Evolutionary conservation across 2,113 vertebrate species (phyloP).

Genomic region (Orycteropus afer): DNA sequence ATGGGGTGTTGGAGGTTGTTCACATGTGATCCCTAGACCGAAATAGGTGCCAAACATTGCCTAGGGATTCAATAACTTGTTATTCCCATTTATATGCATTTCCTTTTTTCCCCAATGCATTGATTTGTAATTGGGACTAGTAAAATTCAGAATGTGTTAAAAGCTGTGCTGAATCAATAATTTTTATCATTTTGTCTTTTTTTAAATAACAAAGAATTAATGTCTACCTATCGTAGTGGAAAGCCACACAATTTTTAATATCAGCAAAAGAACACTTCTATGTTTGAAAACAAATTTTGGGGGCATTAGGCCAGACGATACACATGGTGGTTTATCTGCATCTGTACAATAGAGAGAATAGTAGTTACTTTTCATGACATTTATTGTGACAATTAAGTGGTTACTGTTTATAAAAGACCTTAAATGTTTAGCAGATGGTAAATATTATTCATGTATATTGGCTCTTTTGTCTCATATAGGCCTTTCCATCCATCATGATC

Average conservation of each 20-base stretch:
- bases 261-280: neutral
- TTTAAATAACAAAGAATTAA: conserved; percentile 18
- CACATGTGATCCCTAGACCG: neutral
- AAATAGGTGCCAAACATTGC: neutral
- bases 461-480: neutral
- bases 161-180: neutral
- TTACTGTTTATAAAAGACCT: neutral
- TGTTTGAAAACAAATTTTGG: neutral
- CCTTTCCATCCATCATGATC: neutral
- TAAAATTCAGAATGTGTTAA: neutral
- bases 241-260: neutral
- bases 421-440: neutral
- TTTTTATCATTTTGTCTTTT: neutral
- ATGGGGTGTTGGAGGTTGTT: neutral
- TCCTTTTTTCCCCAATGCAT: neutral
- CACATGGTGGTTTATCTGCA: neutral
- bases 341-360: neutral
- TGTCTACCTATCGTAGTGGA: neutral
- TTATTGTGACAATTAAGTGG: neutral
- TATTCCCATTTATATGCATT: neutral
- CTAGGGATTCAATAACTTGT: neutral
- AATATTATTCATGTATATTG: neutral
- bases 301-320: neutral
- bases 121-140: neutral
- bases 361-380: neutral